These are phyloP conservation scores for Eurosta solidaginis DNA, from an alignment of 1,140 invertebrate genomes.

Conservation along the genomic window DNA sequence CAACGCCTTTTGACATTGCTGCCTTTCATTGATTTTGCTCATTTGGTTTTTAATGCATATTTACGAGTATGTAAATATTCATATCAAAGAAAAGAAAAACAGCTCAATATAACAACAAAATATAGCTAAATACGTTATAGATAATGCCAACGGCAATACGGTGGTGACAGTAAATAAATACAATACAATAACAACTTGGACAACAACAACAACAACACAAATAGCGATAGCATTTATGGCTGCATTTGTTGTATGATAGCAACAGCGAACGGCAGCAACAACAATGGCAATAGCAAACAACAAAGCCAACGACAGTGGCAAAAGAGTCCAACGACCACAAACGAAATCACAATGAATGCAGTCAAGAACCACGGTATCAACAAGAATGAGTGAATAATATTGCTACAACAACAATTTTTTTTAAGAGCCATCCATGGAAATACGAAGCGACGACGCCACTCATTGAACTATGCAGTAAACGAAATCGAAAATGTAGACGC, in stretches of 20 bases:
- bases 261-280: too few species aligned
- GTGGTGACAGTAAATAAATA: background rate
- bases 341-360: background rate
- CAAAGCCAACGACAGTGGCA: background rate
- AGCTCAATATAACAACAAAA: background rate
- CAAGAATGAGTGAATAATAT: background rate
- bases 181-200: background rate
- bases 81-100: background rate
- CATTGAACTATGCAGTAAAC: background rate
- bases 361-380: conserved; percentile 12
- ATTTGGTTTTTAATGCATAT: conserved; percentile 29
- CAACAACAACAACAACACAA: background rate
- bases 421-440: background rate
- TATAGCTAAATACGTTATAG: conserved; percentile 15
- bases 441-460: background rate
- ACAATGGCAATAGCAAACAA: background rate
- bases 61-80: conserved; percentile 22
- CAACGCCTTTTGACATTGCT: conserved; percentile 23
- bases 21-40: conserved; percentile 14
- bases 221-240: background rate
- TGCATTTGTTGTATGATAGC: too few species aligned
- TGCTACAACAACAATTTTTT: background rate
- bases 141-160: conserved; percentile 25
- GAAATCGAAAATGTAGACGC: background rate
- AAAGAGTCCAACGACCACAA: background rate